Percentiles rank a stretch among this genome's conserved stretches.
phyloP scores from a whole-genome alignment of 2,113 vertebrate genomes.

The Rhabdornis inornatus region DNA sequence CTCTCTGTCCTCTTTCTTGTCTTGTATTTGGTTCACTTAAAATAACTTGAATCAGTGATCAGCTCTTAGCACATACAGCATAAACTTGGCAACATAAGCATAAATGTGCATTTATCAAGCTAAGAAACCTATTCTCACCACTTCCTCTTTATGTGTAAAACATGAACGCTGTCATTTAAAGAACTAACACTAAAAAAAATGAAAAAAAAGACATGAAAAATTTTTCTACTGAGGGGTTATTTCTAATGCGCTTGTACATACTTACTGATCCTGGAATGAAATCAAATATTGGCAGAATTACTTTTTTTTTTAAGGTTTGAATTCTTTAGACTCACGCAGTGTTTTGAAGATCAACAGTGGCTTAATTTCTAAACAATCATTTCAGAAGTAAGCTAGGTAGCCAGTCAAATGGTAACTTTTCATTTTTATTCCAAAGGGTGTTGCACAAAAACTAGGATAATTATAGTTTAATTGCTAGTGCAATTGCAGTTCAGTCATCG shows the following conservation, averaged over 20 bases:
- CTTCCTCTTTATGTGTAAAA: neutral
- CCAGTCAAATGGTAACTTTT: neutral
- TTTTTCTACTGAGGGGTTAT: neutral
- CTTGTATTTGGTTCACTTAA: neutral
- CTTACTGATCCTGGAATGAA: neutral
- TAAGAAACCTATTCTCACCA: neutral
- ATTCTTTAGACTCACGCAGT: neutral
- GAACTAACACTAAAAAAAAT: neutral
- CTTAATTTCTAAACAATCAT: neutral
- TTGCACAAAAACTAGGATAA: neutral
- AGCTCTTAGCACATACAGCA: neutral
- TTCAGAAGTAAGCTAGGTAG: neutral
- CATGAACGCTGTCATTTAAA: neutral
- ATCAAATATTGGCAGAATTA: neutral
- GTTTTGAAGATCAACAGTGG: neutral
- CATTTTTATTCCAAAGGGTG: neutral
- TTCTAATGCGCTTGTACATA: neutral
- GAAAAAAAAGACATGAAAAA: accelerated
- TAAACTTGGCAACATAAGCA: neutral
- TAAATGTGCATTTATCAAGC: neutral
- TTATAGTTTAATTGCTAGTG: neutral
- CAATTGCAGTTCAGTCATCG: neutral
- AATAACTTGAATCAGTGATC: neutral
- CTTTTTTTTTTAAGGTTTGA: neutral
- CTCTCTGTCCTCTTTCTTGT: neutral